Evolutionary conservation across 2,797 vertebrate species (phyloP).

Genomic region (Pangasius sanitwongsei): DNA sequence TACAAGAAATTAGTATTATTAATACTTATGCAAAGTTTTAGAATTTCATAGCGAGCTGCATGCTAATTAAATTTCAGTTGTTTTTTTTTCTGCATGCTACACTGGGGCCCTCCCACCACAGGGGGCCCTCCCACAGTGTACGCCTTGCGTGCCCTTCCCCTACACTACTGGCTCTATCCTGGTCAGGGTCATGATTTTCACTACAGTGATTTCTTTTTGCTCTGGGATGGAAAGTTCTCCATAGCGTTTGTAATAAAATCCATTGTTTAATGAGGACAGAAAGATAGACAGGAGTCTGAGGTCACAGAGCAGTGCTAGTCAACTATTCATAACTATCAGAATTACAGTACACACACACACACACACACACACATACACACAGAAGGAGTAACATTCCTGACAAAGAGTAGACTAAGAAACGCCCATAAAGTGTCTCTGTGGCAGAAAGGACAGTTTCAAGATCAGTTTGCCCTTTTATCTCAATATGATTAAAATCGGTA

Average conservation of each 20-base stretch:
- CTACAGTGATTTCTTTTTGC: neutral
- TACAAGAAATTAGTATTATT: neutral
- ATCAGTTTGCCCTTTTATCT: conserved; percentile 8
- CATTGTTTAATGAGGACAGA: conserved; percentile 36
- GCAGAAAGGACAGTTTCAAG: neutral
- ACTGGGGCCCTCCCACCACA: too few species aligned
- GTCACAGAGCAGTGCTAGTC: conserved; percentile 45
- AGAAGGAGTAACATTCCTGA: neutral
- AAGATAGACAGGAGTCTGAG: conserved; percentile 25
- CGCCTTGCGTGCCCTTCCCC: neutral
- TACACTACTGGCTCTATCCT: neutral
- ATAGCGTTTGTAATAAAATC: conserved; percentile 4
- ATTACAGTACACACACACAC: neutral
- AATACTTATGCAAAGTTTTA: neutral
- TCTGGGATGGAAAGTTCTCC: neutral
- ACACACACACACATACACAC: neutral
- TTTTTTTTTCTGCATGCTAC: neutral
- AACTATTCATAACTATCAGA: conserved; percentile 20
- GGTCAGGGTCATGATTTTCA: neutral
- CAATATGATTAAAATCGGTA: conserved; percentile 18
- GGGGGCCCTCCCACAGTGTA: neutral
- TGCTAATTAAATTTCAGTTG: too few species aligned
- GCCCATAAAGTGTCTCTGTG: neutral
- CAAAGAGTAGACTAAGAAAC: conserved; percentile 12
- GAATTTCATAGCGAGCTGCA: neutral